Conservation (phyloP, 2,888 invertebrate genomes). For the Holacanthella duospinosa region DNA sequence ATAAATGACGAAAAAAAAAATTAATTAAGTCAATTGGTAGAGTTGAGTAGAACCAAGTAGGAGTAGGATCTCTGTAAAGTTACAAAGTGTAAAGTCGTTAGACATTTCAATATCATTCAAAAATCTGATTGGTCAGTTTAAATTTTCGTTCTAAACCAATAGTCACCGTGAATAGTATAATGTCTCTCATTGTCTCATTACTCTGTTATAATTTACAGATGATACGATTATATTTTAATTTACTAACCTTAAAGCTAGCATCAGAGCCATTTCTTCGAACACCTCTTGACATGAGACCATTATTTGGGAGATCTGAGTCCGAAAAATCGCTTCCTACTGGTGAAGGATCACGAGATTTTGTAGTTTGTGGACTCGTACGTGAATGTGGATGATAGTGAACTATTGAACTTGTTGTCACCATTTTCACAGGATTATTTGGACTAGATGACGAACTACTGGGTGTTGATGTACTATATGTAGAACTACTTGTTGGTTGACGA, state of each 20-base stretch:
- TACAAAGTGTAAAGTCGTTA: no score
- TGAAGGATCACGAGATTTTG: conserved; percentile 29
- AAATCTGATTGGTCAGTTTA: no score
- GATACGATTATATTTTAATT: background rate
- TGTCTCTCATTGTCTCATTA: background rate
- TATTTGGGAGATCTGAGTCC: conserved; percentile 25
- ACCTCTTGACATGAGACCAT: conserved; percentile 26
- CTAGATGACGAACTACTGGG: conserved; percentile 31
- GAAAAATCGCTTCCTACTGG: conserved; percentile 30
- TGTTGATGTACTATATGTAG: conserved; percentile 37
- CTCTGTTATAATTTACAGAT: background rate
- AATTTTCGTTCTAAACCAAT: no score
- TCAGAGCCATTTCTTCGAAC: conserved; percentile 60
- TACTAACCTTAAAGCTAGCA: conserved; percentile 66
- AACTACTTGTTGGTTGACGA: background rate
- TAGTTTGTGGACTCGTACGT: conserved; percentile 17
- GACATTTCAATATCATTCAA: background rate
- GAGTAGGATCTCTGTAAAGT: no score
- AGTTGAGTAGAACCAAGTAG: no score
- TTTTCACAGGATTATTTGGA: conserved; percentile 23
- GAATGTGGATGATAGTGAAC: conserved; percentile 12
- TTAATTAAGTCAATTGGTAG: no score
- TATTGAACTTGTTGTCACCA: conserved; percentile 11
- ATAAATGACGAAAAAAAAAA: no score
- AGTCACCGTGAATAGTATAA: no score